Evolutionary conservation across 1,140 invertebrate species (phyloP), one percentile per base, ranked within the genome.

Genomic region (Cherax quadricarinatus): DNA sequence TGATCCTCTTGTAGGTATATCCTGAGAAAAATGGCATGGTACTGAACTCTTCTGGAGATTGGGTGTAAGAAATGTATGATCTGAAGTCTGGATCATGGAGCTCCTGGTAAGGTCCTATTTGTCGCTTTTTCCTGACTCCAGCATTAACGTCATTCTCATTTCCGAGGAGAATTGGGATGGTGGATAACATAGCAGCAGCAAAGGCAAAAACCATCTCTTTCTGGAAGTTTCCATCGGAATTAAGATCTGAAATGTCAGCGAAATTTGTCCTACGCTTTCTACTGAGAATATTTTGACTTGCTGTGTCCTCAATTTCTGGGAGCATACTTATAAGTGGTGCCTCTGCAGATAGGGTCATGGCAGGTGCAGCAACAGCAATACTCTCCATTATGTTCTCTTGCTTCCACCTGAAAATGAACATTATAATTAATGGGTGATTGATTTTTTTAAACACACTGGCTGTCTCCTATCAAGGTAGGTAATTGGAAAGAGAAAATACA

Each of bases 181-280:
- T 93, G 49, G 93, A 91, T 18, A 93, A 92, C 93, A 93, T 85
- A 62, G 93, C 93, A 88, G 93, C 93, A 3, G 93, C 93, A 53
- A 93, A 93, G 51, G 89, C 90, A 30, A 93, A 90, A 49, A 93
- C 93, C 93, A 93, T 93, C 88, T 93, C 93, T 30, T 93, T 93
- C 88, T 93, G 93, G 48, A 93, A 80, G 86, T 93, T 93, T 9
- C 93, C 93, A 57, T 93, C 93, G 5, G 82, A 85, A 16, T 93
- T 75, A 21, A 93, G 85, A 88, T 93, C 93, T 9, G 91, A 88
- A 4, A 93, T 66, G 73, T 93, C 93, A 48, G 88, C 86, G 53
- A 91, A 91, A 30, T 93, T 92, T 92, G 93, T 93, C 14, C 92
- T 51, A 2, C 84, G 92, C 57, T 89, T 87, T 80, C 91, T 82